Base-by-base conservation (phyloP, 2,113 vertebrate species). In the Pristiophorus japonicus region DNA sequence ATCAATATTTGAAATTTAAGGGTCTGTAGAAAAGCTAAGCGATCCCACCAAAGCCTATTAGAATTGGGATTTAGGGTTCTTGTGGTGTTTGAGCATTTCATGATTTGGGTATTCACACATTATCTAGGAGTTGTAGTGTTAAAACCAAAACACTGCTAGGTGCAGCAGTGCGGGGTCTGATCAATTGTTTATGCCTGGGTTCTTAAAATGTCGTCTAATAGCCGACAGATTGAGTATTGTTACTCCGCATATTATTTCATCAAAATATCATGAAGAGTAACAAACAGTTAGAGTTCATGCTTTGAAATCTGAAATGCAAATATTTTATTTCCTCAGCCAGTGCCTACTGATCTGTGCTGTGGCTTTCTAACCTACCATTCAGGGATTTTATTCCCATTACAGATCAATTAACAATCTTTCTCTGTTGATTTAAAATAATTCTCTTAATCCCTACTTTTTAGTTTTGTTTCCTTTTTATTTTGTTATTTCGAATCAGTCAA, bases 341-440 rank as follows among this genome's bases (percentile, higher is more conserved):
- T 88, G 75, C n/a, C n/a, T 42, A 81, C n/a, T 22, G 1, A 91
- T 91, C 51, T 62, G 6, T 81, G 30, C 14, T 62, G 27, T 34
- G 6, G 30, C 14, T 91, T 91, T 59, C 22, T 16, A 90, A 51
- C 47, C 12, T 4, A 90, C 34, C 11, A 90, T n/a, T 90, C 87
- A 59, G 14, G 55, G 27, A 14, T 62, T 62, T 90, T n/a, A 62
- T 16, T n/a, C 5, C 34, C 87, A n/a, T 91, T 62, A n/a, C 30
- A 91, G 51, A 62, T 91, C 87, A 91, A 62, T 62, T 62, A n/a
- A 30, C 51, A 90, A 91, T 91, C 87, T 16, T 62, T 59, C 87
- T n/a, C 30, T 91, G 27, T 91, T 91, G 30, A n/a, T 91, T 91
- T 34, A 12, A 62, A 34, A 62, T 34, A 91, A 91, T 91, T 55